These are phyloP conservation scores for Trichonephila clavipes DNA, from an alignment of 1,140 invertebrate genomes.

Conservation along the genomic window DNA sequence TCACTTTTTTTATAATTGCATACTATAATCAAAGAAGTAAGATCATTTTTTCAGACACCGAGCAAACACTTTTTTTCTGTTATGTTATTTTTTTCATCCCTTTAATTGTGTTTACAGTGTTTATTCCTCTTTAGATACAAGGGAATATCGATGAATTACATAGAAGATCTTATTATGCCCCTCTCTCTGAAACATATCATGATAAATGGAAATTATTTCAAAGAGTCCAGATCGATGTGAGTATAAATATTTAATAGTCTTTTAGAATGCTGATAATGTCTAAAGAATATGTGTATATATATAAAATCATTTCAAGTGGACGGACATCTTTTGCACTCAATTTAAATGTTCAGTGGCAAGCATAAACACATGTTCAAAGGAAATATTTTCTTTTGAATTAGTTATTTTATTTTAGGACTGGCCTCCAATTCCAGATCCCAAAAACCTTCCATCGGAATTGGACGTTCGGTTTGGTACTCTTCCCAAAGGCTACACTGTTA, in stretches of 20 bases:
- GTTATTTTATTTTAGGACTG: conserved; percentile 53
- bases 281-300: too few species aligned
- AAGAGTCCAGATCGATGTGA: conserved; percentile 69
- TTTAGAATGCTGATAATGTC: too few species aligned
- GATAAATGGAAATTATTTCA: conserved; percentile 73
- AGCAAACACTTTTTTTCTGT: too few species aligned
- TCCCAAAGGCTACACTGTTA: conserved; percentile 53
- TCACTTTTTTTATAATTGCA: too few species aligned
- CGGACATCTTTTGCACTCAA: too few species aligned
- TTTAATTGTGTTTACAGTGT: background rate
- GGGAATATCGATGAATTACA: background rate
- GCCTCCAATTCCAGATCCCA: conserved; percentile 60
- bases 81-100: too few species aligned
- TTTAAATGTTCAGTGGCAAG: too few species aligned
- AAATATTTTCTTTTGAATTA: too few species aligned
- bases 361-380: too few species aligned
- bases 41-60: too few species aligned
- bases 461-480: conserved; percentile 48
- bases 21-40: too few species aligned
- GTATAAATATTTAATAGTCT: background rate
- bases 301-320: too few species aligned
- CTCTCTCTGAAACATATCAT: background rate
- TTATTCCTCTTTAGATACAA: background rate
- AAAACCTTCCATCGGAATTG: conserved; percentile 35
- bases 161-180: background rate